phyloP scores from a whole-genome alignment of 2,797 vertebrate species.

The Ctenopoma multispine region DNA sequence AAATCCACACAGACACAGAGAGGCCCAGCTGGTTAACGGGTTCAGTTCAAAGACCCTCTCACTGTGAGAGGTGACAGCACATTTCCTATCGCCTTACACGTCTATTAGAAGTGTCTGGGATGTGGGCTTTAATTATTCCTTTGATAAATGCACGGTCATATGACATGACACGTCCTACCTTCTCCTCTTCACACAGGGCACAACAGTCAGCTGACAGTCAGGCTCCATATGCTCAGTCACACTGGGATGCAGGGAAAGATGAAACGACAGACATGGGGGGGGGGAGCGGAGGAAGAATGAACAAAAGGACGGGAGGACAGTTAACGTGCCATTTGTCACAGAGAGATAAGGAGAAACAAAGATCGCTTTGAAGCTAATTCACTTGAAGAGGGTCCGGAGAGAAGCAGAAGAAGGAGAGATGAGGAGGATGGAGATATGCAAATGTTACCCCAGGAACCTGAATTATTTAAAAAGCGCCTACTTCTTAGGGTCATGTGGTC shows the following conservation, averaged over 20 bases:
- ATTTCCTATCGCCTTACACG: constrained; percentile 1
- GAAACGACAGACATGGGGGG: constrained; percentile 25
- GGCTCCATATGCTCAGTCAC: constrained; percentile 59
- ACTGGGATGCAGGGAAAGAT: constrained; percentile 38
- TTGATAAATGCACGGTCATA: constrained; percentile 21
- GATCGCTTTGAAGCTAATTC: constrained; percentile 46
- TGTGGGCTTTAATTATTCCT: constrained; percentile 36
- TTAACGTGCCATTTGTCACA: constrained; percentile 47
- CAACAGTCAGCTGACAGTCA: constrained; percentile 46
- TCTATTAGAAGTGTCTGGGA: not conserved
- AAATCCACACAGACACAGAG: not conserved
- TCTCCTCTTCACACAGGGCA: constrained; percentile 26
- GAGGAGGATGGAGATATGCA: constrained; percentile 5
- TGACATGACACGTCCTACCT: constrained; percentile 23
- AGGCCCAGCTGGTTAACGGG: not conserved
- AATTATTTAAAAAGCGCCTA: constrained; percentile 12
- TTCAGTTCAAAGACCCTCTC: not conserved
- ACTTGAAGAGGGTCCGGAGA: constrained; percentile 13
- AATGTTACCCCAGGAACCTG: not conserved
- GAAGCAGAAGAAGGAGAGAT: constrained; percentile 27
- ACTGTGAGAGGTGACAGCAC: not conserved
- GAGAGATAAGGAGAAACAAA: constrained; percentile 45
- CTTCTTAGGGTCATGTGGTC: not conserved
- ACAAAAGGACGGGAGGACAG: constrained; percentile 31
- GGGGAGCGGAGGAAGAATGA: not conserved